phyloP scores from a whole-genome alignment of 2,797 vertebrate species.

The Pyrocephalus nanus region DNA sequence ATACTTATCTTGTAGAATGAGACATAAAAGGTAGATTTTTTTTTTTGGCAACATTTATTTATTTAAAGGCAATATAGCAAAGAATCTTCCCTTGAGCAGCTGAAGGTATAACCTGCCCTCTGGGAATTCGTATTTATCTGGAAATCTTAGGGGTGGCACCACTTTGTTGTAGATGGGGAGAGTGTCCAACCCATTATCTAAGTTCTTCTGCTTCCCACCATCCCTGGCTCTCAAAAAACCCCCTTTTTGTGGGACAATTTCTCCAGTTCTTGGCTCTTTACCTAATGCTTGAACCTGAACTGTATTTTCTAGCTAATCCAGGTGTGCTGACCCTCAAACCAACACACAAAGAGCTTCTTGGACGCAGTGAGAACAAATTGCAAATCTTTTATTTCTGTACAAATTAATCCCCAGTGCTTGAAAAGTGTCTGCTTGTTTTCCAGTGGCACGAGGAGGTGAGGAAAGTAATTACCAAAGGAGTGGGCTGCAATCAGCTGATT shows the following conservation, averaged over 20 bases:
- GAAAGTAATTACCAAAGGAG: neutral
- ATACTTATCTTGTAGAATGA: neutral
- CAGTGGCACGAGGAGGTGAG: neutral
- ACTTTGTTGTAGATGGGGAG: accelerated
- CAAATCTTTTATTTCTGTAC: neutral
- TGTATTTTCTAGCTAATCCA: neutral
- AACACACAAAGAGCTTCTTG: accelerated
- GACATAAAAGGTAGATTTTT: neutral
- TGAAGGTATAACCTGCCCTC: neutral
- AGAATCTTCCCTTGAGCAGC: neutral
- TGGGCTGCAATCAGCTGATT: neutral
- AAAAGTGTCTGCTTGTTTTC: neutral
- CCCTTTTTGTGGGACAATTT: neutral
- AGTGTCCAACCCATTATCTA: no score
- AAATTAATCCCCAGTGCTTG: neutral
- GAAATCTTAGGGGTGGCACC: neutral
- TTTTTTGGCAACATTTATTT: neutral
- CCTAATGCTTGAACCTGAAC: neutral
- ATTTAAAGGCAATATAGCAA: neutral
- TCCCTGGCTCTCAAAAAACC: neutral
- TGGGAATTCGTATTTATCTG: neutral
- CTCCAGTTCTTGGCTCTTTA: neutral
- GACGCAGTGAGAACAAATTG: accelerated
- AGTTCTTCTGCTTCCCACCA: neutral
- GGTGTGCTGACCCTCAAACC: neutral